phyloP scores from a whole-genome alignment of 1,140 invertebrate genomes.

The Drosophila virilis region DNA sequence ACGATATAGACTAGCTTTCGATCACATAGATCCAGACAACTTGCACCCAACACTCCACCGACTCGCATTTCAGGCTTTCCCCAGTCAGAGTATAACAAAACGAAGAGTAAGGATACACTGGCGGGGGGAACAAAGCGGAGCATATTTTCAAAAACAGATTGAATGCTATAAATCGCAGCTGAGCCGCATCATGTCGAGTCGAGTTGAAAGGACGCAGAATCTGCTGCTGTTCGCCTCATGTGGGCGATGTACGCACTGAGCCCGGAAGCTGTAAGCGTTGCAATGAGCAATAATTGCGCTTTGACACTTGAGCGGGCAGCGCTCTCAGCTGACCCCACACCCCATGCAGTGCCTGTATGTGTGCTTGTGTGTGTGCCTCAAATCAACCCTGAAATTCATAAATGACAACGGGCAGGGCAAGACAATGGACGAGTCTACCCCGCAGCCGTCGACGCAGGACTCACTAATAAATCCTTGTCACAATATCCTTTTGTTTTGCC shows the following conservation, averaged over 20 bases:
- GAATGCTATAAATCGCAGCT: constrained; percentile 64
- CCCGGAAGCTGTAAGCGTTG: constrained; percentile 31
- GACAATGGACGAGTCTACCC: constrained; percentile 55
- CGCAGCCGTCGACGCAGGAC: constrained; percentile 24
- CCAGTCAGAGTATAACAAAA: not conserved
- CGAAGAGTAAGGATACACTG: not conserved
- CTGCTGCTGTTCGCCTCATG: constrained; percentile 3
- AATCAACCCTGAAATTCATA: constrained; percentile 67
- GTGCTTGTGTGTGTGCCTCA: constrained; percentile 22
- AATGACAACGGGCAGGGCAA: constrained; percentile 39
- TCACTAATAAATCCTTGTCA: constrained; percentile 79
- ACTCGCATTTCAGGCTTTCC: too few relatives aligned
- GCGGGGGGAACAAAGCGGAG: not conserved
- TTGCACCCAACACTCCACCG: too few relatives aligned
- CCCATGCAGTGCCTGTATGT: not conserved
- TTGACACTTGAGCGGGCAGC: constrained; percentile 51
- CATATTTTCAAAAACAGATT: constrained; percentile 53
- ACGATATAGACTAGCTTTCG: too few relatives aligned
- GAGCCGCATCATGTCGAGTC: constrained; percentile 27
- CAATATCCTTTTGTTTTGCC: constrained; percentile 80
- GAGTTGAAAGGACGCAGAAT: constrained; percentile 24
- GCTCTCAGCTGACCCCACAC: constrained; percentile 9
- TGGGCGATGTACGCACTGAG: not conserved
- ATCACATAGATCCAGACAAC: too few relatives aligned
- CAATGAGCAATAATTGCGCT: constrained; percentile 73